Percentiles rank a stretch among this genome's conserved stretches.
These are phyloP conservation scores for Lophius americanus DNA, from an alignment of 2,797 vertebrate genomes.

Conservation along the genomic window DNA sequence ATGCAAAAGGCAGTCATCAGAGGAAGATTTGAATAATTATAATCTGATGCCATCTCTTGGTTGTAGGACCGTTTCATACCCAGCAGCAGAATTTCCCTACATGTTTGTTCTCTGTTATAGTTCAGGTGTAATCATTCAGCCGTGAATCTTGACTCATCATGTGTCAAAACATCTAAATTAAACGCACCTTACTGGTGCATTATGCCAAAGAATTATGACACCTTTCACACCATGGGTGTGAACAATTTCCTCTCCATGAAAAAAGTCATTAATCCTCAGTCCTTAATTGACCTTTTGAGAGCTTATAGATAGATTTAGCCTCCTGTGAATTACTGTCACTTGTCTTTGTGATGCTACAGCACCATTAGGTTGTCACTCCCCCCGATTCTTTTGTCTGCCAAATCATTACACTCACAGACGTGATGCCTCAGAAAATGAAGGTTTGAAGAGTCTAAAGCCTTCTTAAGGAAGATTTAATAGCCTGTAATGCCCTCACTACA, in stretches of 20 bases:
- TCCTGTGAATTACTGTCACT: slow-evolving; percentile 25
- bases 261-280: slow-evolving; percentile 2
- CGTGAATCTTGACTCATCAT: too few species aligned
- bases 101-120: too few species aligned
- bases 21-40: too few species aligned
- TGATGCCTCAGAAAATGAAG: slow-evolving; percentile 23
- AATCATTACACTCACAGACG: slow-evolving; percentile 17
- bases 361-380: background rate
- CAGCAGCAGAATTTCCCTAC: too few species aligned
- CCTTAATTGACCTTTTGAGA: slow-evolving; percentile 14
- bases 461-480: background rate
- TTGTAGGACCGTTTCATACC: too few species aligned
- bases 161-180: too few species aligned
- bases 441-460: slow-evolving; percentile 1
- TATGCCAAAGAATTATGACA: background rate
- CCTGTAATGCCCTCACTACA: too few species aligned
- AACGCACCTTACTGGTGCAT: background rate
- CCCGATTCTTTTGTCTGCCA: slow-evolving; percentile 10
- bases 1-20: too few species aligned
- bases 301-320: slow-evolving; percentile 17
- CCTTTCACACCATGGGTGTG: background rate
- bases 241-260: slow-evolving; percentile 26
- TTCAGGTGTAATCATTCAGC: too few species aligned
- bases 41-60: too few species aligned
- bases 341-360: slow-evolving; percentile 13